phyloP scores from a whole-genome alignment of 2,888 invertebrate species.

The Apamea crenata region DNA sequence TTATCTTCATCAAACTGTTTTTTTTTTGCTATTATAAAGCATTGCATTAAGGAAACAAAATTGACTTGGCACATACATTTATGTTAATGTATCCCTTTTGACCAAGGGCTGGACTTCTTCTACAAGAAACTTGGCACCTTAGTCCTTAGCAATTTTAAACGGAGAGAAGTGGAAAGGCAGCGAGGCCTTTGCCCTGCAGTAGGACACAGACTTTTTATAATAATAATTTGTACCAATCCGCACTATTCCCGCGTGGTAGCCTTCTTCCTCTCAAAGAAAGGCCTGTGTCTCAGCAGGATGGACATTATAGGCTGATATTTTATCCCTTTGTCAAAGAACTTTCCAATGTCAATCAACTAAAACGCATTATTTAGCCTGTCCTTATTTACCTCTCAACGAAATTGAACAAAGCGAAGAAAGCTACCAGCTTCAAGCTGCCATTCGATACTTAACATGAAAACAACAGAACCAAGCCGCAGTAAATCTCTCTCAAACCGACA shows the following conservation, averaged over 20 bases:
- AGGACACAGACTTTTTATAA: too few relatives aligned
- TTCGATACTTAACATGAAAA: slow-evolving; percentile 9
- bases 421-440: neutral
- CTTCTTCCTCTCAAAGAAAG: neutral
- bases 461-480: slow-evolving; percentile 1
- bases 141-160: too few relatives aligned
- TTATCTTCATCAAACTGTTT: slow-evolving; percentile 6
- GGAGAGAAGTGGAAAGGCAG: too few relatives aligned
- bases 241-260: neutral
- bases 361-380: neutral
- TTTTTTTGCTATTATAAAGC: neutral
- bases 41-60: neutral
- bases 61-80: neutral
- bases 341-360: neutral
- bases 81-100: neutral
- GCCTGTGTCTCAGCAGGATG: neutral
- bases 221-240: neutral
- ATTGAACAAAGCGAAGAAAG: slow-evolving; percentile 19
- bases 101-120: neutral
- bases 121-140: too few relatives aligned
- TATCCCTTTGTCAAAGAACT: neutral
- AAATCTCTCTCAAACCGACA: slow-evolving; percentile 10
- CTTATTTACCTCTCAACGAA: neutral
- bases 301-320: neutral
- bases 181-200: too few relatives aligned